These are phyloP conservation scores for Elachura formosa DNA, from an alignment of 2,113 vertebrate genomes.

Conservation along the genomic window DNA sequence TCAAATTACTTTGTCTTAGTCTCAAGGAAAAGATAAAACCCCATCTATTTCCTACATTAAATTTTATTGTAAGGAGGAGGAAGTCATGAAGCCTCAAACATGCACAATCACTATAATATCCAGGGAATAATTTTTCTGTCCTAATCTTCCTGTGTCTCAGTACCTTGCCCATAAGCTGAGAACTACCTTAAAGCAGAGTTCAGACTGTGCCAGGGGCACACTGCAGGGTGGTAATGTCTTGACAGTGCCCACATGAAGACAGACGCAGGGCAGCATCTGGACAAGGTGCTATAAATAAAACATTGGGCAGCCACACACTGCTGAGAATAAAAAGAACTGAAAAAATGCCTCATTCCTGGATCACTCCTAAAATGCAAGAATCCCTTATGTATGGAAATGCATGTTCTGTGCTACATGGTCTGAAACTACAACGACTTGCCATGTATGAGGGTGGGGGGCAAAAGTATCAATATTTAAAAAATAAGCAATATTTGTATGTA, in stretches of 20 bases:
- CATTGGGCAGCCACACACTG: fast-evolving
- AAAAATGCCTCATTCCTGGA: background rate
- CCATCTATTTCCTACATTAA: background rate
- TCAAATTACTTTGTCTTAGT: background rate
- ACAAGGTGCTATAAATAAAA: background rate
- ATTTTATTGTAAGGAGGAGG: background rate
- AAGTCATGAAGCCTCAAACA: background rate
- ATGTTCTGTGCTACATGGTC: background rate
- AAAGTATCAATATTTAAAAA: background rate
- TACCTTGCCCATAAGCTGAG: background rate
- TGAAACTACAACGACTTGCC: background rate
- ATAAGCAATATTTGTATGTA: background rate
- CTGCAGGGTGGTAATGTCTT: background rate
- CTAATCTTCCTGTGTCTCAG: background rate
- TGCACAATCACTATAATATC: background rate
- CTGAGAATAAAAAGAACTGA: background rate
- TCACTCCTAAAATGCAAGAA: background rate
- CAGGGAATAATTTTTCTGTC: background rate
- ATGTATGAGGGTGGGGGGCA: background rate
- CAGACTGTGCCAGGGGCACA: background rate
- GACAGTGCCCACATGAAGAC: background rate
- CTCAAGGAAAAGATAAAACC: background rate
- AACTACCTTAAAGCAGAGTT: background rate
- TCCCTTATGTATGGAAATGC: fast-evolving
- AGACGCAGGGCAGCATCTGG: background rate